These are phyloP conservation scores for Charanyca ferruginea DNA, from an alignment of 2,888 invertebrate genomes.

Conservation along the genomic window DNA sequence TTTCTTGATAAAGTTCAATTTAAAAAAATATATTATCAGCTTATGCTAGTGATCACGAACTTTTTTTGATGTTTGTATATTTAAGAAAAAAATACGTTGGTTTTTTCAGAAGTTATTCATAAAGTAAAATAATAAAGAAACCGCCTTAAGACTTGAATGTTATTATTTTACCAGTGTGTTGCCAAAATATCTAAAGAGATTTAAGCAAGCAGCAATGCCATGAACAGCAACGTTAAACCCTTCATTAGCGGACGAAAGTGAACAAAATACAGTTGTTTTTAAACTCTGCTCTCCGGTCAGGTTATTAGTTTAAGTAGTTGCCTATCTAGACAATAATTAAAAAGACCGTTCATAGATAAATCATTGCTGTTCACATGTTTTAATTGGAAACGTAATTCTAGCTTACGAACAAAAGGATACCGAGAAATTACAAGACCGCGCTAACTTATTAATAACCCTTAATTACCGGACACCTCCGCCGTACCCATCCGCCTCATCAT, in stretches of 20 bases:
- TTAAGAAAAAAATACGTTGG: no score
- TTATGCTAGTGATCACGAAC: no score
- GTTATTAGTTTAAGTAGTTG: no score
- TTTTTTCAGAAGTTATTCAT: no score
- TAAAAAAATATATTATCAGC: no score
- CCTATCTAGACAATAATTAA: neutral
- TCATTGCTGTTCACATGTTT: neutral
- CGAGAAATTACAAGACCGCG: conserved; percentile 10
- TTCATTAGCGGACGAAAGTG: no score
- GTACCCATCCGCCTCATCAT: conserved; percentile 19
- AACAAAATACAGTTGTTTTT: neutral
- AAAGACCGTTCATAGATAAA: neutral
- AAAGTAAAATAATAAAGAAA: no score
- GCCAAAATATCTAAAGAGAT: neutral
- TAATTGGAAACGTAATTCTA: conserved; percentile 13
- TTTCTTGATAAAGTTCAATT: no score
- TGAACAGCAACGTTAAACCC: neutral
- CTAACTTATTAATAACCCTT: conserved; percentile 37
- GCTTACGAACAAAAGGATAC: conserved; percentile 11
- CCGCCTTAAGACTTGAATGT: no score
- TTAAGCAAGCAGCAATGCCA: neutral
- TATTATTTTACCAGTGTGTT: no score
- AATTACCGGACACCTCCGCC: conserved; percentile 32
- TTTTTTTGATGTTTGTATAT: no score
- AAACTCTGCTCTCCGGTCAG: neutral